phyloP scores from a whole-genome alignment of 2,888 invertebrate genomes.

The Trachelus stipa region DNA sequence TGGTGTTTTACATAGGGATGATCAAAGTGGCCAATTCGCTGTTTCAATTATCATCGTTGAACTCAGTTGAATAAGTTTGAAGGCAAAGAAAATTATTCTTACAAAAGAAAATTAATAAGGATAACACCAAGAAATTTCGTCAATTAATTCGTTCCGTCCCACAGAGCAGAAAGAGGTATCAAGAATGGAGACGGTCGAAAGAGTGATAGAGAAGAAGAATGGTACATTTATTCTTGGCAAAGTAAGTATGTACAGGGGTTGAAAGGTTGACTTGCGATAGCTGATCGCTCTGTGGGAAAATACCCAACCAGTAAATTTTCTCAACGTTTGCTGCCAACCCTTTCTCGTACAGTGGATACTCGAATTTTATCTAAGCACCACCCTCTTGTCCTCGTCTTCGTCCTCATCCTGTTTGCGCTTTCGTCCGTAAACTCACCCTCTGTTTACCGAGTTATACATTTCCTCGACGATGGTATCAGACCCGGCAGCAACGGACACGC shows the following conservation, averaged over 20 bases:
- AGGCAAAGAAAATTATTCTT: background rate
- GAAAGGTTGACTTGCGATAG: background rate
- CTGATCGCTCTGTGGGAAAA: background rate
- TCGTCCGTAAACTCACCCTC: background rate
- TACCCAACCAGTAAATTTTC: background rate
- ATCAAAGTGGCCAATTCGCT: background rate
- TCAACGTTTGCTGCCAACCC: background rate
- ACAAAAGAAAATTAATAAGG: background rate
- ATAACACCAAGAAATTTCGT: background rate
- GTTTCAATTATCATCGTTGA: background rate
- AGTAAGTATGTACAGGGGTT: background rate
- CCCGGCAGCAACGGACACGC: background rate
- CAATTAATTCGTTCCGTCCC: background rate
- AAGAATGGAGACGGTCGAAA: background rate
- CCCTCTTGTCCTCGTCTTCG: background rate
- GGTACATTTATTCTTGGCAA: background rate
- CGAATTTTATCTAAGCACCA: background rate
- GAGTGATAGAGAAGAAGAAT: background rate
- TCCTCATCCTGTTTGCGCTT: background rate
- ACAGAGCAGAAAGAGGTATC: background rate
- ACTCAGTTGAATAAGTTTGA: background rate
- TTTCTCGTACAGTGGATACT: background rate
- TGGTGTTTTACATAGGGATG: background rate
- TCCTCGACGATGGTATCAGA: background rate
- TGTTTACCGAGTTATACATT: background rate